Evolutionary conservation across 2,113 vertebrate species (phyloP).

Genomic region (Anthoscopus minutus): DNA sequence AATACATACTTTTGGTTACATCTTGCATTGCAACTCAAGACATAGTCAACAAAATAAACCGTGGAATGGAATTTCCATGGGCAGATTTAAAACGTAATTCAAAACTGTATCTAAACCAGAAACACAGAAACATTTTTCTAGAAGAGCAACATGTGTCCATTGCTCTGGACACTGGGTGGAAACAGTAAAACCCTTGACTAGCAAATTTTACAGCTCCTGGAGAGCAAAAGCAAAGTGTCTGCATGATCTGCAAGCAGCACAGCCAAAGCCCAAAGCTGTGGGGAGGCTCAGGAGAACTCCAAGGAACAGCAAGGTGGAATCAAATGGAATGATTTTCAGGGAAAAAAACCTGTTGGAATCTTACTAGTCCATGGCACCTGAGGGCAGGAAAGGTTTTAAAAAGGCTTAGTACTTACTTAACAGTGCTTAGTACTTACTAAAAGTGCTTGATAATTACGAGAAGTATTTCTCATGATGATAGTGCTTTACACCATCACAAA

Average conservation of each 20-base stretch:
- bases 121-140: background rate
- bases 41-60: background rate
- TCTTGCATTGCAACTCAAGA: no score
- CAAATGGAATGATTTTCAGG: background rate
- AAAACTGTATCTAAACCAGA: background rate
- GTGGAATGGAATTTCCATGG: background rate
- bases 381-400: background rate
- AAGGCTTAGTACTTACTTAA: background rate
- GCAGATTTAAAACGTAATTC: background rate
- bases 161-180: background rate
- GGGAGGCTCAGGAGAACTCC: background rate
- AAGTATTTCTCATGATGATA: background rate
- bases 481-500: background rate
- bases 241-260: background rate
- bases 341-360: background rate
- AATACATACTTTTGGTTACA: no score
- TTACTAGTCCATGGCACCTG: background rate
- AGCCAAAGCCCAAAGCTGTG: background rate
- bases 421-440: background rate
- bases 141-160: background rate
- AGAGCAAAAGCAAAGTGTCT: accelerated
- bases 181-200: background rate
- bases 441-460: background rate
- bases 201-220: background rate
- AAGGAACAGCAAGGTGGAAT: background rate